A percentile compares a stretch with the other conserved stretches of the same genome.
phyloP scores from a whole-genome alignment of 1,140 invertebrate genomes.

The Sycobia sp. region DNA sequence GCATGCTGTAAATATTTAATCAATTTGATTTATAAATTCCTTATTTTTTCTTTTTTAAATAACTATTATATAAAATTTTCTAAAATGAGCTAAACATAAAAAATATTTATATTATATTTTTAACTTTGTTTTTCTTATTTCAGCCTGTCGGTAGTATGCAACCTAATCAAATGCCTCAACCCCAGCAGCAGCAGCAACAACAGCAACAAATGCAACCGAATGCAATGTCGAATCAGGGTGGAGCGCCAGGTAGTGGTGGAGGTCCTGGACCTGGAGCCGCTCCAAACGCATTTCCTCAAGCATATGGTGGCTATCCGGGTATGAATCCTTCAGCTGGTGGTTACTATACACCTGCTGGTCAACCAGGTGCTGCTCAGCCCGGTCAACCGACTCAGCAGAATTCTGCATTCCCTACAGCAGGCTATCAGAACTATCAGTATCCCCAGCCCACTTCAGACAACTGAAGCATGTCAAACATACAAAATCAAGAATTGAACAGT shows the following conservation, averaged over 20 bases:
- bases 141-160: conserved; percentile 35
- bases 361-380: conserved; percentile 47
- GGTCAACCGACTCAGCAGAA: conserved; percentile 54
- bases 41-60: background rate
- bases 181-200: conserved; percentile 47
- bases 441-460: conserved; percentile 57
- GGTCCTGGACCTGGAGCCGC: conserved; percentile 43
- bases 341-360: conserved; percentile 53
- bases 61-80: no score
- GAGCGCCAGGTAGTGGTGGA: conserved; percentile 43
- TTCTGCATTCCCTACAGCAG: conserved; percentile 55
- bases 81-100: no score
- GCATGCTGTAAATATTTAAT: no score
- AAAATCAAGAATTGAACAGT: conserved; percentile 34
- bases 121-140: background rate
- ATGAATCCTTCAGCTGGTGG: conserved; percentile 54
- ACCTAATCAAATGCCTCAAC: conserved; percentile 54
- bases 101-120: conserved; percentile 3
- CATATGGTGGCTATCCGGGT: conserved; percentile 56
- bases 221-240: conserved; percentile 40
- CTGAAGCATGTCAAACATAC: conserved; percentile 41
- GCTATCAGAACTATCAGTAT: conserved; percentile 60
- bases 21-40: background rate
- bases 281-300: conserved; percentile 55
- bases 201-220: conserved; percentile 29